Evolutionary conservation across 2,113 vertebrate genomes (phyloP).

Genomic region (Morone chrysops): DNA sequence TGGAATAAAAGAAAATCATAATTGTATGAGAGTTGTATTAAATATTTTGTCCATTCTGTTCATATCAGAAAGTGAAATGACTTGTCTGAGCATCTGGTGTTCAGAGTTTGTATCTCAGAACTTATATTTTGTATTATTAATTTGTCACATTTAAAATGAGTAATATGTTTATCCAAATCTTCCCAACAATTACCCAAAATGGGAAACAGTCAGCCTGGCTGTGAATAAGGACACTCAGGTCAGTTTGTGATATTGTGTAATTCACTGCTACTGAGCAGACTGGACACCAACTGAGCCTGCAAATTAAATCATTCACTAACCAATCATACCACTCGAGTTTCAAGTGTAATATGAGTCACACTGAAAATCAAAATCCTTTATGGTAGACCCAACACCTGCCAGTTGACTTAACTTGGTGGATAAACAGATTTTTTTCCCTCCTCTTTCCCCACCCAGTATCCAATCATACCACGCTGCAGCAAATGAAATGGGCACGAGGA

Average conservation of each 20-base stretch:
- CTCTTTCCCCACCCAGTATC: slow-evolving; percentile 21
- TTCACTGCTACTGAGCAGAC: slow-evolving; percentile 18
- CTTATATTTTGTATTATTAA: slow-evolving; percentile 2
- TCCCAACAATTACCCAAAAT: slow-evolving; percentile 20
- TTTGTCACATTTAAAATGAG: slow-evolving; percentile 18
- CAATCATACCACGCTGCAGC: slow-evolving; percentile 12
- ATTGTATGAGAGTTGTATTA: slow-evolving; percentile 4
- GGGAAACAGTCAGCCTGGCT: slow-evolving; percentile 5
- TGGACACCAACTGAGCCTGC: slow-evolving; percentile 31
- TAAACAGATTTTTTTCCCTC: slow-evolving; percentile 21
- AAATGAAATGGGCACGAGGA: slow-evolving; percentile 40
- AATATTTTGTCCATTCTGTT: background rate
- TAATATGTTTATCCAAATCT: slow-evolving; percentile 32
- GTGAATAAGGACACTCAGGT: slow-evolving; percentile 33
- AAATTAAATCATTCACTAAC: slow-evolving; percentile 58
- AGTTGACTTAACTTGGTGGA: slow-evolving; percentile 35
- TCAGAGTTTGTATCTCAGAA: background rate
- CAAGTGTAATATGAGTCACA: slow-evolving; percentile 46
- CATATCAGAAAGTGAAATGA: background rate
- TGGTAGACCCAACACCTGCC: slow-evolving; percentile 39
- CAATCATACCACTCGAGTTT: slow-evolving; percentile 44
- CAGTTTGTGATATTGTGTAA: slow-evolving; percentile 38
- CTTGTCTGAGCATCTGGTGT: background rate
- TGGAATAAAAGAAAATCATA: background rate
- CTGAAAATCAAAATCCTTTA: slow-evolving; percentile 50